Evolutionary conservation across 1,140 invertebrate species (phyloP).

Genomic region (Drosophila quadrilineata): DNA sequence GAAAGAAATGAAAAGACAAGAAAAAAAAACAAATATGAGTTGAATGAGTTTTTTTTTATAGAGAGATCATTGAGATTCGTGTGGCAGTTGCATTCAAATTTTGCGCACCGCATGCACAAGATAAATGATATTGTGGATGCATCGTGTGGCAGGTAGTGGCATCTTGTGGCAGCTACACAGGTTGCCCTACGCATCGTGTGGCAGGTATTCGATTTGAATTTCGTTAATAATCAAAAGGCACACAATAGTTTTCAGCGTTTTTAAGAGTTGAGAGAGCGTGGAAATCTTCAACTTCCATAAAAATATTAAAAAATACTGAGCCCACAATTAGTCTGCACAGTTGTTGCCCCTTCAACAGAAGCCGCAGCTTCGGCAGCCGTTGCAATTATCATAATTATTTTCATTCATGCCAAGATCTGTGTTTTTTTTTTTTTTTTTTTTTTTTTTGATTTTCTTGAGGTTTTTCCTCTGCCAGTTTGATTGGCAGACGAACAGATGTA

Average conservation of each 20-base stretch:
- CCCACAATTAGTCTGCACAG: slow-evolving; percentile 60
- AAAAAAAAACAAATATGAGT: slow-evolving; percentile 20
- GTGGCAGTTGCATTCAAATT: slow-evolving; percentile 64
- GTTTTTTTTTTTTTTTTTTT: slow-evolving; percentile 13
- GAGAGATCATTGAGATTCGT: slow-evolving; percentile 52
- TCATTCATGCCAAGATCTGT: slow-evolving; percentile 67
- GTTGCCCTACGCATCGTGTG: too few species aligned
- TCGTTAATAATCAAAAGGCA: slow-evolving; percentile 76
- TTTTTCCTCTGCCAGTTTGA: slow-evolving; percentile 1
- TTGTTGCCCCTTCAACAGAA: slow-evolving; percentile 1
- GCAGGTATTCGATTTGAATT: slow-evolving; percentile 74
- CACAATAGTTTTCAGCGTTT: slow-evolving; percentile 34
- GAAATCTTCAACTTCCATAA: too few species aligned
- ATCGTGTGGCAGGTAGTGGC: neutral
- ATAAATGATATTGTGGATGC: slow-evolving; percentile 56
- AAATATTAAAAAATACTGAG: too few species aligned
- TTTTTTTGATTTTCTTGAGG: slow-evolving; percentile 27
- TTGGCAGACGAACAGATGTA: slow-evolving; percentile 49
- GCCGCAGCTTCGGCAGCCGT: slow-evolving; percentile 21
- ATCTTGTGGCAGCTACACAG: neutral
- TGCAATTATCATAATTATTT: slow-evolving; percentile 80
- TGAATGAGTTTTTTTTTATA: slow-evolving; percentile 54
- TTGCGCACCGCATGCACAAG: slow-evolving; percentile 67
- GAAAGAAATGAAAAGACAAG: slow-evolving; percentile 2
- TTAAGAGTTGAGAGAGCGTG: slow-evolving; percentile 38